Conservation (phyloP, 2,113 vertebrate genomes). For the Epinephelus lanceolatus region DNA sequence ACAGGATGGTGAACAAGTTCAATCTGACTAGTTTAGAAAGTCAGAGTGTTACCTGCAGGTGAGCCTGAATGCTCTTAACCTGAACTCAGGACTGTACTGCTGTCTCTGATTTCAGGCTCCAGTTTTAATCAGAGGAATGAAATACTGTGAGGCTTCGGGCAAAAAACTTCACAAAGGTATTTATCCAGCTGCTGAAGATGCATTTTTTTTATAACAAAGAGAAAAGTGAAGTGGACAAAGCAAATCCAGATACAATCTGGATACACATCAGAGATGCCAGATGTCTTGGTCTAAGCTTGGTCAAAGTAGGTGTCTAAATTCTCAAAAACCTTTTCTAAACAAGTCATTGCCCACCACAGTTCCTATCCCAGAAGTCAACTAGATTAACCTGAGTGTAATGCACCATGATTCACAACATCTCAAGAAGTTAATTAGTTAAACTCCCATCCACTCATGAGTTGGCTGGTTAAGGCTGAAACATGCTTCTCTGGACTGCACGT, state of each 20-base stretch:
- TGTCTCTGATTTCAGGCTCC: neutral
- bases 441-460: too few relatives aligned
- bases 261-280: neutral
- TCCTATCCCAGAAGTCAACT: too few relatives aligned
- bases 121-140: slow-evolving; percentile 27
- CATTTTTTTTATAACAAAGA: slow-evolving; percentile 11
- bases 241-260: neutral
- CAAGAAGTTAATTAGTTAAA: too few relatives aligned
- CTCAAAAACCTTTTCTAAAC: neutral
- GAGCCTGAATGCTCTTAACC: neutral
- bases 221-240: slow-evolving; percentile 11
- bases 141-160: neutral
- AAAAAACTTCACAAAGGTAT: neutral
- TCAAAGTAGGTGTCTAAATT: neutral
- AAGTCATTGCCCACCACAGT: neutral
- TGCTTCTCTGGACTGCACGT: too few relatives aligned
- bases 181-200: slow-evolving; percentile 37
- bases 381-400: too few relatives aligned
- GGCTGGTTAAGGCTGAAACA: too few relatives aligned
- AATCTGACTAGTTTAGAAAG: neutral
- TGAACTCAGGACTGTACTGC: neutral
- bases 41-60: neutral
- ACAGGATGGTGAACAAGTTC: neutral
- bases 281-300: neutral
- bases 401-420: too few relatives aligned